A percentile compares a stretch with the other conserved stretches of the same genome.
Evolutionary conservation across 2,888 invertebrate species (phyloP).

Genomic region (Scaptomyza tumidula): DNA sequence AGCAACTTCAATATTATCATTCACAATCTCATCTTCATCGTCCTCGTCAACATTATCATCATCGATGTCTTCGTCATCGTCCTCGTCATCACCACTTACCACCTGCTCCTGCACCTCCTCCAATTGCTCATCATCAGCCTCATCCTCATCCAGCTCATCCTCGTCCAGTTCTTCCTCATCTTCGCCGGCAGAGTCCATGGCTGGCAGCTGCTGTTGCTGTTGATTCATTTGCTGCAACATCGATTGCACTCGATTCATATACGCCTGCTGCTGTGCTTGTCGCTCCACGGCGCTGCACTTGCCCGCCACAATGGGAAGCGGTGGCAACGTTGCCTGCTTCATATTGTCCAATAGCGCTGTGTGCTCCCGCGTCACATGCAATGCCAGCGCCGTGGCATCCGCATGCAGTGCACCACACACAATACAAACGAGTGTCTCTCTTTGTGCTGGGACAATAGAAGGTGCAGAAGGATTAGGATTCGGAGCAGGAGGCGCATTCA

Average conservation of each 20-base stretch:
- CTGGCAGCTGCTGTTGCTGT: conserved; percentile 51
- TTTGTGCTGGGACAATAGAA: conserved; percentile 19
- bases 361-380: conserved; percentile 82
- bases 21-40: conserved; percentile 12
- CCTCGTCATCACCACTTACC: conserved; percentile 16
- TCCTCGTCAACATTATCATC: no score
- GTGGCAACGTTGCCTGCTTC: conserved; percentile 55
- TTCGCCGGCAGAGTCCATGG: conserved; percentile 70
- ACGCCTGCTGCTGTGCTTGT: conserved; percentile 71
- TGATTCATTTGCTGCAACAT: conserved; percentile 73
- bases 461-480: background rate
- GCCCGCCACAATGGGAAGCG: conserved; percentile 15
- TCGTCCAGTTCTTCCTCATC: conserved; percentile 67
- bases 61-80: no score
- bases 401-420: conserved; percentile 82
- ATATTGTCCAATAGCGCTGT: conserved; percentile 81
- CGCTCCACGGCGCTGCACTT: conserved; percentile 64
- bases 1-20: background rate
- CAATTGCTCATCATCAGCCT: conserved; percentile 5
- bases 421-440: conserved; percentile 81
- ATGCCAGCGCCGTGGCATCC: conserved; percentile 81
- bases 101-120: conserved; percentile 22
- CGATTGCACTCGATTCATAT: conserved; percentile 70
- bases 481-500: conserved; percentile 41
- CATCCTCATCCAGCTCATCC: conserved; percentile 37